A percentile compares a stretch with the other conserved stretches of the same genome.
phyloP scores from a whole-genome alignment of 2,797 vertebrate genomes.

The Schizothorax lantsangensis region DNA sequence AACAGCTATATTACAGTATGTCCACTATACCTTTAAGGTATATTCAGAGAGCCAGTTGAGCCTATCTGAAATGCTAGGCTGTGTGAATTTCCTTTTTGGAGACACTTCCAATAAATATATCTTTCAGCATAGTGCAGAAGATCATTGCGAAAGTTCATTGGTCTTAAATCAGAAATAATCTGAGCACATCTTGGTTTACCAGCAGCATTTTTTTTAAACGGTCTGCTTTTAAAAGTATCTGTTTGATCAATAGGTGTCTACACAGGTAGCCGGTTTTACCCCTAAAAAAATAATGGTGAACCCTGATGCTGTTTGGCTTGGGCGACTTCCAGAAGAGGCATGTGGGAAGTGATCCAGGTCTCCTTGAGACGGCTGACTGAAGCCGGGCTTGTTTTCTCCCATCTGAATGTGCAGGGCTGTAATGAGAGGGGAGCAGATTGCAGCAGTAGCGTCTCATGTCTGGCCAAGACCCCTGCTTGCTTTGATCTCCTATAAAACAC shows the following conservation, averaged over 20 bases:
- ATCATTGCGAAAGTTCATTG: background rate
- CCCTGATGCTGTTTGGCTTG: conserved; percentile 69
- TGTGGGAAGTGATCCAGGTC: conserved; percentile 77
- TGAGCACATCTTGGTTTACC: background rate
- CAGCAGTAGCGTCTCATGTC: conserved; percentile 76
- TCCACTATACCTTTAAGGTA: background rate
- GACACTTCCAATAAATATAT: background rate
- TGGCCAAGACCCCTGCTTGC: conserved; percentile 76
- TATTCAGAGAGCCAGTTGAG: background rate
- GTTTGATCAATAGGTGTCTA: conserved; percentile 34
- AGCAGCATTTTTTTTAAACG: background rate
- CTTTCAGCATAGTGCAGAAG: background rate
- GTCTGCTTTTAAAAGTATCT: conserved; percentile 14
- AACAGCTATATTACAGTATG: background rate
- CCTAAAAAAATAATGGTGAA: conserved; percentile 15
- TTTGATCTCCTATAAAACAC: conserved; percentile 80
- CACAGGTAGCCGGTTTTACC: conserved; percentile 31
- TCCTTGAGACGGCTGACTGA: conserved; percentile 66
- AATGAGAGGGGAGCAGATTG: conserved; percentile 78
- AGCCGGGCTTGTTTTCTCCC: conserved; percentile 68
- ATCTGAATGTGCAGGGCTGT: conserved; percentile 65
- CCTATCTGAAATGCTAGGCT: background rate
- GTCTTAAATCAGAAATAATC: background rate
- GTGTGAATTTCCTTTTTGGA: background rate
- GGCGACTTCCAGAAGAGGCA: conserved; percentile 64